phyloP scores from a whole-genome alignment of 2,797 vertebrate genomes.

The Falco peregrinus region DNA sequence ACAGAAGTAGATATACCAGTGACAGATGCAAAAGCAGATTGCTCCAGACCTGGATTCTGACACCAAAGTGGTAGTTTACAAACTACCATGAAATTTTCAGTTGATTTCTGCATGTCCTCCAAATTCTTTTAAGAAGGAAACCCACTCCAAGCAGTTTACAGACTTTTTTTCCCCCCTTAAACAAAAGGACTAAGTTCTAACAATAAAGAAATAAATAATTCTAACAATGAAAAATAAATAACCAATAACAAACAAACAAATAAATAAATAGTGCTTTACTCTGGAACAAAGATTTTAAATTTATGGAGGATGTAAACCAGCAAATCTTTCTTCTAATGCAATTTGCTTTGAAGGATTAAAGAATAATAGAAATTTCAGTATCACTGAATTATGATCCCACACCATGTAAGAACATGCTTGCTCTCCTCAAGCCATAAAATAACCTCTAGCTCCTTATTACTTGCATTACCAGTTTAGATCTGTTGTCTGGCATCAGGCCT shows the following conservation, averaged over 20 bases:
- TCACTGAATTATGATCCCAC: not conserved
- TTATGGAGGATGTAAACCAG: not conserved
- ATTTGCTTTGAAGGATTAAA: not conserved
- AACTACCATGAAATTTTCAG: not conserved
- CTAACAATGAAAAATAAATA: not conserved
- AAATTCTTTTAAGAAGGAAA: not conserved
- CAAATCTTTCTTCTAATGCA: not conserved
- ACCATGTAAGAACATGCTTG: not conserved
- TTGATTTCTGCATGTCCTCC: not conserved
- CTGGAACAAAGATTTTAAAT: not conserved
- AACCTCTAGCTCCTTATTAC: not conserved
- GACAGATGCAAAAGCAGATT: not conserved
- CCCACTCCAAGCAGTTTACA: not conserved
- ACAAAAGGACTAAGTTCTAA: not conserved
- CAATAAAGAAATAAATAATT: not conserved
- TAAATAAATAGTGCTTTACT: not conserved
- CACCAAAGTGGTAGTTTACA: not conserved
- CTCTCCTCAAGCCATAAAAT: not conserved
- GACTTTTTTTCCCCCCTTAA: not conserved
- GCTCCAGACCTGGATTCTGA: not conserved
- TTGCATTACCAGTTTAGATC: not conserved
- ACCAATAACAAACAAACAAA: not conserved
- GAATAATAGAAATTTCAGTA: not conserved
- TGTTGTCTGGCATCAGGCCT: constrained; percentile 1
- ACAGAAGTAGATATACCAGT: not conserved